Evolutionary conservation across 2,797 vertebrate genomes (phyloP), one percentile per base, ranked within the genome.

Genomic region (Rousettus madagascariensis): DNA sequence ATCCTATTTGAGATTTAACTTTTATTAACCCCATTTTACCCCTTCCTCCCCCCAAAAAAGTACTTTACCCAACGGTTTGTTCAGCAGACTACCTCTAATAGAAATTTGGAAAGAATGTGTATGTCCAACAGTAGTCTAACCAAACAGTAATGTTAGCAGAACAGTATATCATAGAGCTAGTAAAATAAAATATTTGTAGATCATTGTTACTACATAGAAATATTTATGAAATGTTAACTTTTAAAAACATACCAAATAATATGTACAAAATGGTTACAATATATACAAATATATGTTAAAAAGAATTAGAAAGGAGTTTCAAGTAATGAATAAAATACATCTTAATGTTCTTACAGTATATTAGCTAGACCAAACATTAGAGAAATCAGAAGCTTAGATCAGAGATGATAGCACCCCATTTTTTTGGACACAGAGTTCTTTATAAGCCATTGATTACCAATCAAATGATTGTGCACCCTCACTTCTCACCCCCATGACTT

Each of bases 141-240:
- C 77, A 90, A 63, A 41, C 61, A 66, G 13, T 91, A 72, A 51
- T 93, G 53, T 92, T 94, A 86, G 38, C 61, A 65, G 12, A 92
- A 2, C 85, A 30, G 12, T 79, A 43, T 71, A 33, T 83, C n/a
- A 95, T 33, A 69, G 80, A 68, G 43, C 49, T 94, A 78, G 30
- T 79, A 69, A 94, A 87, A 85, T 86, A 38, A 80, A 72, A 72
- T 95, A 91, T 80, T 80, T 72, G 13, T 78, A n/a, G 26, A 8
- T 90, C 12, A 69, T 89, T 93, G 43, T 87, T 87, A 83, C 38
- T 90, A 57, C 16, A n/a, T 80, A 38, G 19, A 69, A 80, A 75
- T 96, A 94, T 85, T 96, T 85, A 26, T 95, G 33, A 92, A 92
- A 94, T 92, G 46, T 53, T 93, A 90, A 57, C 33, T 71, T 94